phyloP scores from a whole-genome alignment of 2,797 vertebrate genomes.

The Hapalemur alaotrensis region DNA sequence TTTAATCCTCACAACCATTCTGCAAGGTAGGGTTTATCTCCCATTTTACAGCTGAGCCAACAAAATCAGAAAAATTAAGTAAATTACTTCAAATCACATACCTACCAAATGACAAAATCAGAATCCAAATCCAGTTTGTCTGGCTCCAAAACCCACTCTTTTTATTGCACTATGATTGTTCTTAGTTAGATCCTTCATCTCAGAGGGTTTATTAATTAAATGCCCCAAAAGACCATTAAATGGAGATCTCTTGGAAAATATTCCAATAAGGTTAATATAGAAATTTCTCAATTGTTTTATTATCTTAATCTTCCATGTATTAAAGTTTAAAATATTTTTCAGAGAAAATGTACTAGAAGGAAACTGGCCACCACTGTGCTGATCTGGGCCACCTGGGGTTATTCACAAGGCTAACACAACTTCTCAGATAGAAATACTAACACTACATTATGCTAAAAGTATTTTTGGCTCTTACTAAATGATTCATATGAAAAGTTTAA shows the following conservation, averaged over 20 bases:
- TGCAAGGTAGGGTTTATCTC: not conserved
- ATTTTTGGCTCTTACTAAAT: slow-evolving; percentile 71
- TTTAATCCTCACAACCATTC: not conserved
- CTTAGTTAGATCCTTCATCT: not conserved
- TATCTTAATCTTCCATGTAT: not conserved
- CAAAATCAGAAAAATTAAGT: slow-evolving; percentile 7
- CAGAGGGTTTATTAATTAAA: not conserved
- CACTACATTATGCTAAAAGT: slow-evolving; percentile 65
- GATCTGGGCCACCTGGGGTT: not conserved
- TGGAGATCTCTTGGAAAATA: not conserved
- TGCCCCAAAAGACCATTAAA: not conserved
- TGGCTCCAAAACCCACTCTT: not conserved
- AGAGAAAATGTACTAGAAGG: not conserved
- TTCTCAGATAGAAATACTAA: slow-evolving; percentile 63
- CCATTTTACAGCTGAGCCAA: not conserved
- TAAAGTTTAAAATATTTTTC: slow-evolving; percentile 20
- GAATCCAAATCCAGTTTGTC: not conserved
- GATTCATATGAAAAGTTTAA: slow-evolving; percentile 70
- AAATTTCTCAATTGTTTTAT: not conserved
- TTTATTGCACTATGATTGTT: not conserved
- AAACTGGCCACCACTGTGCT: not conserved
- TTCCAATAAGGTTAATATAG: not conserved
- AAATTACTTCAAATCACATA: not conserved
- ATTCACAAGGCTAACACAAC: slow-evolving; percentile 52
- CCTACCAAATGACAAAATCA: not conserved